Conservation (phyloP, 2,797 vertebrate species). For the Sebastes steindachneri region DNA sequence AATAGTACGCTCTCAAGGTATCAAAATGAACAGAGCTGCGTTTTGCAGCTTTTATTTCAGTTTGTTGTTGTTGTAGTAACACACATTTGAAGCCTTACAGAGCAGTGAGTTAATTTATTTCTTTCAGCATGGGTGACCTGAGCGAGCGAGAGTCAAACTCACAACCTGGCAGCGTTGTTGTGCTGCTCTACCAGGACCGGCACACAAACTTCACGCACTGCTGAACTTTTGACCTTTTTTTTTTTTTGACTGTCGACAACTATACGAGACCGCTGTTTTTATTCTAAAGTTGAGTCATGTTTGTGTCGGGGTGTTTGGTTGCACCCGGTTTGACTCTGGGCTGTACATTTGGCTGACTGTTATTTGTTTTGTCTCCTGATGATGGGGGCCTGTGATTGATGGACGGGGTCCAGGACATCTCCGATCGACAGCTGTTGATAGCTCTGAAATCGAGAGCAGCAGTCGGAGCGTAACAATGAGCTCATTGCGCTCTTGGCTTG, state of each 20-base stretch:
- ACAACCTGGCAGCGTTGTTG: slow-evolving; percentile 23
- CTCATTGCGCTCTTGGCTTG: slow-evolving; percentile 85
- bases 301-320: slow-evolving; percentile 39
- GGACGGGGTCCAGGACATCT: slow-evolving; percentile 87
- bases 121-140: slow-evolving; percentile 36
- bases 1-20: background rate
- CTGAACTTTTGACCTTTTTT: slow-evolving; percentile 57
- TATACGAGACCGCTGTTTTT: slow-evolving; percentile 1
- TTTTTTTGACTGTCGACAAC: slow-evolving; percentile 6
- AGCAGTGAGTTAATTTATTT: slow-evolving; percentile 24
- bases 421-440: slow-evolving; percentile 90
- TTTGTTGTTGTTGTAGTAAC: background rate
- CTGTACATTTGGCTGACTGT: slow-evolving; percentile 77
- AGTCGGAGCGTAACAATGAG: slow-evolving; percentile 88
- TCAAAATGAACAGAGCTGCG: background rate
- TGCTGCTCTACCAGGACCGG: background rate
- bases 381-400: slow-evolving; percentile 84
- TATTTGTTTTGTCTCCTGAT: slow-evolving; percentile 84
- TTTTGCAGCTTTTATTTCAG: background rate
- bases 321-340: slow-evolving; percentile 73
- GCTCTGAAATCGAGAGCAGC: slow-evolving; percentile 86
- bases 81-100: background rate
- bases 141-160: slow-evolving; percentile 14
- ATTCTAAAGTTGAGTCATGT: slow-evolving; percentile 39
- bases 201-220: slow-evolving; percentile 39